These are phyloP conservation scores for Ectropis grisescens DNA, from an alignment of 1,140 invertebrate species.

Conservation along the genomic window DNA sequence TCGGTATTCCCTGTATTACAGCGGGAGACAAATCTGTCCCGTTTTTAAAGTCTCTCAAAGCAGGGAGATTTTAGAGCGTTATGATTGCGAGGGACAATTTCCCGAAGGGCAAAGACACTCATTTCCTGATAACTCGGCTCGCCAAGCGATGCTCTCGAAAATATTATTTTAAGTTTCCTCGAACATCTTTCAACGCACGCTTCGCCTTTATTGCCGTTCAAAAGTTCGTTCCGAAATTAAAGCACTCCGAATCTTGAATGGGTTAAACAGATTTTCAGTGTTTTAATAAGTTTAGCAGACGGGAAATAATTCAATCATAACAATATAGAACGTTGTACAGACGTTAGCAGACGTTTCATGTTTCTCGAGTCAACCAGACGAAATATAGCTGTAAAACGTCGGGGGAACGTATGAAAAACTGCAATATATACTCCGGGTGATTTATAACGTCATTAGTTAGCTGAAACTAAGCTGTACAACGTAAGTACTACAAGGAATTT, in stretches of 20 bases:
- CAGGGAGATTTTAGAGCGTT: slow-evolving; percentile 45
- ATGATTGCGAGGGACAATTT: slow-evolving; percentile 61
- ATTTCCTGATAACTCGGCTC: slow-evolving; percentile 52
- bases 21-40: slow-evolving; percentile 46
- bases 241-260: no score
- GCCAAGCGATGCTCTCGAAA: slow-evolving; percentile 37
- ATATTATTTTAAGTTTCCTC: slow-evolving; percentile 64
- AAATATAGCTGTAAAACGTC: no score
- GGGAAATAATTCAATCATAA: no score
- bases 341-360: no score
- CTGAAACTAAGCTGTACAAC: slow-evolving; percentile 12
- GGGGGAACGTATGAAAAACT: no score
- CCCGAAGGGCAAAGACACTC: slow-evolving; percentile 54
- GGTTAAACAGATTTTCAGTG: no score
- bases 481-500: slow-evolving; percentile 18
- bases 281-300: no score
- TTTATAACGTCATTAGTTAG: slow-evolving; percentile 12
- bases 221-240: slow-evolving; percentile 44
- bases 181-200: slow-evolving; percentile 48
- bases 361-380: no score
- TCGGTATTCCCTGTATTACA: slow-evolving; percentile 39
- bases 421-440: no score
- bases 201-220: slow-evolving; percentile 39
- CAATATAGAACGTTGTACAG: no score
- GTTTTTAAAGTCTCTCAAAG: slow-evolving; percentile 55